Conservation (phyloP, 2,888 invertebrate genomes). For the Cheilosia variabilis region DNA sequence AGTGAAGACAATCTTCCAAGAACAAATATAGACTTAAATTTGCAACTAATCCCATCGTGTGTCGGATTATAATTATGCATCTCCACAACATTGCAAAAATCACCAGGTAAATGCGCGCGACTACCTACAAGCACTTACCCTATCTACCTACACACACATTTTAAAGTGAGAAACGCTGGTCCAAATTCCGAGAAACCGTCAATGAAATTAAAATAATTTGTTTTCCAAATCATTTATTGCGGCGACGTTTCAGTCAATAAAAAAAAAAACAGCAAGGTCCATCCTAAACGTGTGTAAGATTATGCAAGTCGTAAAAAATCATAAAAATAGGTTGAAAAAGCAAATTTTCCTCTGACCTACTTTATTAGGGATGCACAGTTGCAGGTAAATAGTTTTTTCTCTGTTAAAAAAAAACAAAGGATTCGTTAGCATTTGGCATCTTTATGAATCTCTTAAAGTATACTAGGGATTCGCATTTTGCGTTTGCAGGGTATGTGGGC, state of each 20-base stretch:
- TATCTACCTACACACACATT: background rate
- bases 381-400: conserved; percentile 9
- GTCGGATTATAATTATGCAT: conserved; percentile 46
- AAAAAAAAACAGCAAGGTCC: conserved; percentile 11
- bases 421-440: background rate
- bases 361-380: conserved; percentile 13
- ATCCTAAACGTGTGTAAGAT: no score
- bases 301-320: conserved; percentile 46
- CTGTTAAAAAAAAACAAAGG: background rate
- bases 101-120: background rate
- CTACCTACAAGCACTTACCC: background rate
- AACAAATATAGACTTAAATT: background rate
- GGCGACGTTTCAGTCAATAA: conserved; percentile 16
- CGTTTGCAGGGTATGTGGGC: background rate
- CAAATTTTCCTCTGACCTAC: conserved; percentile 33
- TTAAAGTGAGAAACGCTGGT: background rate
- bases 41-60: background rate
- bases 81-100: conserved; percentile 36
- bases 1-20: background rate
- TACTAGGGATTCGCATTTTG: background rate
- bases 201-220: conserved; percentile 34
- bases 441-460: background rate
- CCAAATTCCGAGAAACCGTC: conserved; percentile 20
- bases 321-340: conserved; percentile 24
- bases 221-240: conserved; percentile 62